phyloP scores from a whole-genome alignment of 1,140 invertebrate genomes.

The Pseudomyrmex pallidus region DNA sequence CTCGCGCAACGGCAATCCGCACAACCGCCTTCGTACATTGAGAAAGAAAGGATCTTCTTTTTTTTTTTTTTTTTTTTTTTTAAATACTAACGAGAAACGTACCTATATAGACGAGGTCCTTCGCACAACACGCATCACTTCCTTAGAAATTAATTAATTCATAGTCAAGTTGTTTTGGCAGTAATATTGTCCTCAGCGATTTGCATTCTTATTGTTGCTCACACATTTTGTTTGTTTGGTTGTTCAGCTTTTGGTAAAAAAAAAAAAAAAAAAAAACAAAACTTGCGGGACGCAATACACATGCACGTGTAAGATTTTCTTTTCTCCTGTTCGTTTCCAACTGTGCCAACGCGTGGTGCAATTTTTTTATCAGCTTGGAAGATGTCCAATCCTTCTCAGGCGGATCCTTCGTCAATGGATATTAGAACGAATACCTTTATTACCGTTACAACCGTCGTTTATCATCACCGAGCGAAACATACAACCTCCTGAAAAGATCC shows the following conservation, averaged over 20 bases:
- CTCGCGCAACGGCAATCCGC: constrained; percentile 76
- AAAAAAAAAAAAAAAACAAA: background rate
- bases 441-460: constrained; percentile 50
- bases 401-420: constrained; percentile 47
- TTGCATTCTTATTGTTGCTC: constrained; percentile 81
- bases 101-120: constrained; percentile 76
- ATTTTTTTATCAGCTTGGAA: constrained; percentile 66
- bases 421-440: constrained; percentile 63
- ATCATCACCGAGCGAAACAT: constrained; percentile 47
- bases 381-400: constrained; percentile 61
- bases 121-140: constrained; percentile 69
- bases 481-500: constrained; percentile 45
- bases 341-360: constrained; percentile 61
- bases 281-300: constrained; percentile 65
- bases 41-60: constrained; percentile 68
- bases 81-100: constrained; percentile 83
- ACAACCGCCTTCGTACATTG: constrained; percentile 60
- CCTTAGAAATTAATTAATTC: constrained; percentile 81
- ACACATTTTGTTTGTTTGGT: constrained; percentile 66
- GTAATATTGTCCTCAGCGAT: constrained; percentile 85
- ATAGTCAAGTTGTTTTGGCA: constrained; percentile 83
- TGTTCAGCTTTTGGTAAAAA: constrained; percentile 59
- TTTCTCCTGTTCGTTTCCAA: constrained; percentile 41
- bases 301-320: constrained; percentile 48
- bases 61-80: constrained; percentile 51